Evolutionary conservation across 2,888 invertebrate genomes (phyloP).

Genomic region (Microplitis deprimator): DNA sequence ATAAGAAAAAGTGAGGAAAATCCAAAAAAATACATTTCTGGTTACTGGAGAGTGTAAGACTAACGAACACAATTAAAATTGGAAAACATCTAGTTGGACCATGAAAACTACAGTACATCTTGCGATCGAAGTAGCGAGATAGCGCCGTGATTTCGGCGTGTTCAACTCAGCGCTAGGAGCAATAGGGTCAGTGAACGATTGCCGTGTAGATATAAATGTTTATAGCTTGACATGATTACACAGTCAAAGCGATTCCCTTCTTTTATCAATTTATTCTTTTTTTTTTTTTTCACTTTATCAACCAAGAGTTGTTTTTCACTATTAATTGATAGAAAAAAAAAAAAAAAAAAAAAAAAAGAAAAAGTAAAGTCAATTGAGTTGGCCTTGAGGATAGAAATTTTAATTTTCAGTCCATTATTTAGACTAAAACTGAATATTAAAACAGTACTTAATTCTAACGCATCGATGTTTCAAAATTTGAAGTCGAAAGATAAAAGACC

Average conservation of each 20-base stretch:
- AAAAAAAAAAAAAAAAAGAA: too few relatives aligned
- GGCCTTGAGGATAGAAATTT: too few relatives aligned
- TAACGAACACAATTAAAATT: not conserved
- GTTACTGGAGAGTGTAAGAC: too few relatives aligned
- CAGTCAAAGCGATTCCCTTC: not conserved
- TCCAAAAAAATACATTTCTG: too few relatives aligned
- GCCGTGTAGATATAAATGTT: slow-evolving; percentile 12
- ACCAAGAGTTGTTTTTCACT: too few relatives aligned
- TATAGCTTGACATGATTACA: not conserved
- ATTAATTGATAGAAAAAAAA: too few relatives aligned
- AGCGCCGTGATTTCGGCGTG: slow-evolving; percentile 43
- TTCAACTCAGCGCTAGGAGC: slow-evolving; percentile 43
- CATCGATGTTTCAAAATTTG: not conserved
- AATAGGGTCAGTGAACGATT: slow-evolving; percentile 50
- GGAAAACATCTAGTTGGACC: not conserved
- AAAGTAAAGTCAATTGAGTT: too few relatives aligned
- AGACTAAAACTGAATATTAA: too few relatives aligned
- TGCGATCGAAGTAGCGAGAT: slow-evolving; percentile 47
- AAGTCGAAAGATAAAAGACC: not conserved
- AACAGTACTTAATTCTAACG: too few relatives aligned
- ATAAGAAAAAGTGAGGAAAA: too few relatives aligned
- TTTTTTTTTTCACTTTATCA: too few relatives aligned
- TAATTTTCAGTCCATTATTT: too few relatives aligned
- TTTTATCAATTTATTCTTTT: not conserved
- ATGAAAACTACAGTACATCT: slow-evolving; percentile 44